Evolutionary conservation across 2,888 invertebrate genomes (phyloP).

Genomic region (Heterodera filipjevi): DNA sequence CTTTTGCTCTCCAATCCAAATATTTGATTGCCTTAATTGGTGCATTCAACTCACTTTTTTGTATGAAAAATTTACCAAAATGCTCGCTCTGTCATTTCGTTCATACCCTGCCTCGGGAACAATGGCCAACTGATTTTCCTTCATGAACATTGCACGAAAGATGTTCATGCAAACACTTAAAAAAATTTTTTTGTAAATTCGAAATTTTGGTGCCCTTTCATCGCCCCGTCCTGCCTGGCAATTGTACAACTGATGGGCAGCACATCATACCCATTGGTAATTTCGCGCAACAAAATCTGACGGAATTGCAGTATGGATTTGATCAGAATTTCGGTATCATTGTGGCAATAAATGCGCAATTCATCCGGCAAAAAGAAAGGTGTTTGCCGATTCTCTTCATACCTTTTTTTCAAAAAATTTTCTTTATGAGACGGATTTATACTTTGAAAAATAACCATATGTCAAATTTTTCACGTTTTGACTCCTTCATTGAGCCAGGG

Average conservation of each 20-base stretch:
- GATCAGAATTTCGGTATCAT: slow-evolving; percentile 9
- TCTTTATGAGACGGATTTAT: too few relatives aligned
- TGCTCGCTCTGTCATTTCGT: neutral
- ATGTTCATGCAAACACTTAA: slow-evolving; percentile 13
- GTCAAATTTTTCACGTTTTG: neutral
- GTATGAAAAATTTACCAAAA: neutral
- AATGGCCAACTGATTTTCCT: slow-evolving; percentile 11
- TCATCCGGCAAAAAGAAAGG: slow-evolving; percentile 16
- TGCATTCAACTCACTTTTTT: too few relatives aligned
- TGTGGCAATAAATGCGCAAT: neutral
- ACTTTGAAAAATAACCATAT: too few relatives aligned
- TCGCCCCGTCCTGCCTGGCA: too few relatives aligned
- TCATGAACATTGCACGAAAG: slow-evolving; percentile 10
- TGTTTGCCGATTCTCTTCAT: neutral
- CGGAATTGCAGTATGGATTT: neutral
- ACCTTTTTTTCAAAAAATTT: neutral
- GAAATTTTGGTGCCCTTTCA: too few relatives aligned
- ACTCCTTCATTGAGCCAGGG: slow-evolving; percentile 10
- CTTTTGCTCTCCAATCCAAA: slow-evolving; percentile 7
- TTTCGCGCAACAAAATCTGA: neutral
- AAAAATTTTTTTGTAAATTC: neutral
- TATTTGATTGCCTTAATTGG: neutral
- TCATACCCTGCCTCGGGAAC: slow-evolving; percentile 14
- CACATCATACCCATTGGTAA: neutral
- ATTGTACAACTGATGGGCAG: neutral